Base-by-base conservation (phyloP, 2,888 invertebrate genomes). In the Melanostoma scalare region DNA sequence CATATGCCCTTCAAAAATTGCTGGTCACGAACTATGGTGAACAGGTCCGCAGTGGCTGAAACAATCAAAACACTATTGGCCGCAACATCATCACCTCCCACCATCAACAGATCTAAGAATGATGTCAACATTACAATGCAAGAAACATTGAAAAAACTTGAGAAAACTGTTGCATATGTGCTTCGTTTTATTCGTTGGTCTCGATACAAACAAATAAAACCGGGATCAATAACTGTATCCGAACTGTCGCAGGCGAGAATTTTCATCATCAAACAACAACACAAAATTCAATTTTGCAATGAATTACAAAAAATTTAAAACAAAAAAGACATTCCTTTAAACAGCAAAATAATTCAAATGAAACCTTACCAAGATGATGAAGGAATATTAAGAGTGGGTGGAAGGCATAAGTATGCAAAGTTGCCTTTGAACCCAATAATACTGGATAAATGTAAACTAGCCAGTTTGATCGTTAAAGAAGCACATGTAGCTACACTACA, bases 61-160 rank as follows among this genome's bases (percentile, higher is more conserved):
- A 20, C 20, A 20, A 20, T 20, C 20, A 20, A 20, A 20, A 1
- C 20, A 20, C 20, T 10, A 56, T 9, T 20, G 35, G 38, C 87
- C 86, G 85, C 86, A 44, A 68, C 48, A 48, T 20, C 48, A 48
- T 20, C 48, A 48, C 35, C 36, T 55, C 9, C 9, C 86, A 44
- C 63, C 48, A 48, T 20, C 48, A 48, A 48, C 48, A 48, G 6
- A 8, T 55, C 9, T 8, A 30, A 48, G 6, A 48, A 30, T 30
- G 5, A 30, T 48, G 48, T 48, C 48, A 48, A 48, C 48, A 48
- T 30, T 48, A 48, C 48, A 48, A 48, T 20, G 48, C 48, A 20
- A 48, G 5, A 48, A 48, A 48, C 48, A 48, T 30, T 48, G 1
- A 20, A 20, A 0, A 20, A 20, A 20, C 0, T 20, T 20, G 3